These are phyloP conservation scores for Pogonus chalceus DNA, from an alignment of 1,140 invertebrate genomes.

Conservation along the genomic window DNA sequence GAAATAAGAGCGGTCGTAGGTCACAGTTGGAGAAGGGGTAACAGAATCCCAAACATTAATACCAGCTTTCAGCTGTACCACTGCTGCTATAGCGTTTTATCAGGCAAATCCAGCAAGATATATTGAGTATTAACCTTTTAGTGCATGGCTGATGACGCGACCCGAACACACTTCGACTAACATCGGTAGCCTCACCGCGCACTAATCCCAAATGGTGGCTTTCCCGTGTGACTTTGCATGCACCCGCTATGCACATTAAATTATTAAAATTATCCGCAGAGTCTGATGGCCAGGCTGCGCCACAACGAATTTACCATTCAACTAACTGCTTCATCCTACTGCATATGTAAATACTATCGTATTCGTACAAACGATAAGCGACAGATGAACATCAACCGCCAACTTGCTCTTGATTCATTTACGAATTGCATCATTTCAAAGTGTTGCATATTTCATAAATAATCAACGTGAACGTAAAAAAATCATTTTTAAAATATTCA, in stretches of 20 bases:
- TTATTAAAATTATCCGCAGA: background rate
- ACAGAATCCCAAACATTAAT: background rate
- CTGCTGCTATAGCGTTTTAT: background rate
- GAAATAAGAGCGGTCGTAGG: background rate
- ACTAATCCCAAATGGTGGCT: background rate
- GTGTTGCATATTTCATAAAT: too few relatives aligned
- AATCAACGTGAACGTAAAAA: too few relatives aligned
- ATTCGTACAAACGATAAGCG: too few relatives aligned
- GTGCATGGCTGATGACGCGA: background rate
- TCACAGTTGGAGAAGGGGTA: background rate
- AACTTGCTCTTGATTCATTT: too few relatives aligned
- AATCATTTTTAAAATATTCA: too few relatives aligned
- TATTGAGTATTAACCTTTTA: slow-evolving; percentile 4
- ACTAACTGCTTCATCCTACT: too few relatives aligned
- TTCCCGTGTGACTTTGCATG: background rate
- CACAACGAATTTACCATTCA: too few relatives aligned
- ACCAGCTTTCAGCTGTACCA: background rate
- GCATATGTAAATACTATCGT: too few relatives aligned
- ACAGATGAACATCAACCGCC: too few relatives aligned
- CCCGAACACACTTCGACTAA: background rate
- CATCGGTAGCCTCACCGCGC: background rate
- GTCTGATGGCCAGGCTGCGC: too few relatives aligned
- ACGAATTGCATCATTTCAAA: too few relatives aligned
- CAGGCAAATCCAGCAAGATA: slow-evolving; percentile 2
- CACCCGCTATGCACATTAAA: background rate